Percentiles rank a stretch among this genome's conserved stretches.
Evolutionary conservation across 64 coral and sea anemone species (phyloP).

Genomic region (Hydrozoanthus tunicans): DNA sequence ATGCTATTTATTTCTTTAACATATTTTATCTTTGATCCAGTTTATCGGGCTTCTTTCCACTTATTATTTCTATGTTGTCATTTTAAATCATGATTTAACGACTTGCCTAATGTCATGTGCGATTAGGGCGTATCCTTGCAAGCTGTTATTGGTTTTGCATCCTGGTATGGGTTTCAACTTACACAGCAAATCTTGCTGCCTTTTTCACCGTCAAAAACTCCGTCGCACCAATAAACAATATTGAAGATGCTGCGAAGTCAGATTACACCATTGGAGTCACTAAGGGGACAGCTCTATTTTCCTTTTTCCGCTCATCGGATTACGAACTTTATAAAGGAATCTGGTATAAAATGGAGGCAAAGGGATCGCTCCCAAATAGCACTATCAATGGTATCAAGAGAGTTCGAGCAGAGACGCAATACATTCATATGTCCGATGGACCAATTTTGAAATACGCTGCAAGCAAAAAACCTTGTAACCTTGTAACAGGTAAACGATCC

Average conservation of each 20-base stretch:
- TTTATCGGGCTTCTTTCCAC: no score
- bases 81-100: no score
- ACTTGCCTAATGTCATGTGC: no score
- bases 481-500: constrained; percentile 9
- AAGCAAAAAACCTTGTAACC: constrained; percentile 12
- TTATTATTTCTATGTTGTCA: no score
- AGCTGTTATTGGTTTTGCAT: constrained; percentile 85
- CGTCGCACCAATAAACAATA: constrained; percentile 51
- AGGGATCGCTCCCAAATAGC: neutral
- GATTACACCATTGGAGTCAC: neutral
- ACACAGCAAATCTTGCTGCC: constrained; percentile 33
- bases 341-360: constrained; percentile 20
- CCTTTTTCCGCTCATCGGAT: neutral
- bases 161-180: constrained; percentile 51
- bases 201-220: constrained; percentile 79
- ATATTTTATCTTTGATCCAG: no score
- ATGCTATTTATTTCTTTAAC: no score
- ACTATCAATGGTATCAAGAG: neutral
- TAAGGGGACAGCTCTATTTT: neutral
- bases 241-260: constrained; percentile 27
- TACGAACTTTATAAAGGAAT: constrained; percentile 7
- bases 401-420: neutral
- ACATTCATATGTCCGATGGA: constrained; percentile 23
- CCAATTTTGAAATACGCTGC: constrained; percentile 28
- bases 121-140: constrained; percentile 69